Evolutionary conservation across 2,113 vertebrate genomes (phyloP).

Genomic region (Callopanchax toddi): DNA sequence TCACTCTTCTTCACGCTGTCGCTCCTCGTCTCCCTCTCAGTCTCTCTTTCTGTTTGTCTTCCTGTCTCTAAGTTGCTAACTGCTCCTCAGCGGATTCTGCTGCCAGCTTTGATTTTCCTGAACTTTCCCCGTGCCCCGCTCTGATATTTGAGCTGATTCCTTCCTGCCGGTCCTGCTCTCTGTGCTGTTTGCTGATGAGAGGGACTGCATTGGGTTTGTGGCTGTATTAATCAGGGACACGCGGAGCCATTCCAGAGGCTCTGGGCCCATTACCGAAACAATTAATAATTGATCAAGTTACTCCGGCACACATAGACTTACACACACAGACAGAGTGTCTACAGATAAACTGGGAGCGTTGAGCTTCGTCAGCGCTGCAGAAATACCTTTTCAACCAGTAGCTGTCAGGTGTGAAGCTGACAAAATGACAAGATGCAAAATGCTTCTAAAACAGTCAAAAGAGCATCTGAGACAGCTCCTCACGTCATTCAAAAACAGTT

Average conservation of each 20-base stretch:
- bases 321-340: neutral
- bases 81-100: slow-evolving; percentile 18
- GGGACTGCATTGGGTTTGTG: slow-evolving; percentile 21
- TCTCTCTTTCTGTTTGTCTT: slow-evolving; percentile 30
- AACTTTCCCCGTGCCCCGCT: neutral
- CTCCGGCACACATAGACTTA: slow-evolving; percentile 27
- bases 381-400: neutral
- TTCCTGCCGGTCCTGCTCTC: neutral
- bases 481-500: neutral
- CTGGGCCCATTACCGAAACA: slow-evolving; percentile 57
- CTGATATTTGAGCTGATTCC: slow-evolving; percentile 3
- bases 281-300: slow-evolving; percentile 68
- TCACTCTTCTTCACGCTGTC: slow-evolving; percentile 32
- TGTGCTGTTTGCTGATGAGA: slow-evolving; percentile 31
- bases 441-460: too few relatives aligned
- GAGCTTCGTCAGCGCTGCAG: slow-evolving; percentile 16
- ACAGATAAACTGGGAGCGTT: slow-evolving; percentile 11
- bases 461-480: too few relatives aligned
- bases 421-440: neutral
- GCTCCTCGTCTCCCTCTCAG: slow-evolving; percentile 23
- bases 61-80: slow-evolving; percentile 34
- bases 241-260: slow-evolving; percentile 53
- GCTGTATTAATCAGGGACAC: slow-evolving; percentile 60
- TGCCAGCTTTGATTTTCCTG: slow-evolving; percentile 6
- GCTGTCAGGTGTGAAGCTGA: neutral